Evolutionary conservation across 1,140 invertebrate species (phyloP).

Genomic region (Ptiloglossa arizonensis): DNA sequence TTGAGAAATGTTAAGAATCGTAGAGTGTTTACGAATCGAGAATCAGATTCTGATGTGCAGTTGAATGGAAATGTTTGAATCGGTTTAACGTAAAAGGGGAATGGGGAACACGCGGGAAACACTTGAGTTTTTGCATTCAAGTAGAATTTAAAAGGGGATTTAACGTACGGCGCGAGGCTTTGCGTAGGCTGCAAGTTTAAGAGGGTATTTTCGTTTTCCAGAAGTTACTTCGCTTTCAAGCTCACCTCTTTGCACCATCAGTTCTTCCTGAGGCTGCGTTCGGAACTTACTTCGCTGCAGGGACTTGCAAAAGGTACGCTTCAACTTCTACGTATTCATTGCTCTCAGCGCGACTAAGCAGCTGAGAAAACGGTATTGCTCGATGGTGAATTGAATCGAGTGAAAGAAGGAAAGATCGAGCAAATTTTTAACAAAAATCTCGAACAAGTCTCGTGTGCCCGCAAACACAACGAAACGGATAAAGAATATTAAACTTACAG

Average conservation of each 20-base stretch:
- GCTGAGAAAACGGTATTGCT: neutral
- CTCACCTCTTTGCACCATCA: slow-evolving; percentile 89
- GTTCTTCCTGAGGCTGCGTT: slow-evolving; percentile 87
- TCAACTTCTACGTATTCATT: slow-evolving; percentile 2
- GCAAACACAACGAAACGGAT: too few species aligned
- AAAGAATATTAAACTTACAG: too few species aligned
- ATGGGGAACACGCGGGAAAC: too few species aligned
- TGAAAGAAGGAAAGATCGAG: neutral
- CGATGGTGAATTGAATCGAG: too few species aligned
- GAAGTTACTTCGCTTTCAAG: slow-evolving; percentile 89
- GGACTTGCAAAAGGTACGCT: slow-evolving; percentile 84
- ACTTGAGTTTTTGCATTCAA: neutral
- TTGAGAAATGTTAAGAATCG: too few species aligned
- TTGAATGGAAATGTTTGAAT: neutral
- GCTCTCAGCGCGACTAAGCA: neutral
- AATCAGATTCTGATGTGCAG: neutral
- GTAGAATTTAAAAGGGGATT: slow-evolving; percentile 12
- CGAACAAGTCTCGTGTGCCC: too few species aligned
- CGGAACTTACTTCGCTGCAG: slow-evolving; percentile 87
- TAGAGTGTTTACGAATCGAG: too few species aligned
- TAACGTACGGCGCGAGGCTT: neutral
- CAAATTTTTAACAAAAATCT: too few species aligned
- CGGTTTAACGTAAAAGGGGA: neutral
- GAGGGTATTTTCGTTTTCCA: slow-evolving; percentile 68
- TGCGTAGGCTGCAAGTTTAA: neutral